Evolutionary conservation across 2,113 vertebrate genomes (phyloP).

Genomic region (Haplochromis vanheusdeni): DNA sequence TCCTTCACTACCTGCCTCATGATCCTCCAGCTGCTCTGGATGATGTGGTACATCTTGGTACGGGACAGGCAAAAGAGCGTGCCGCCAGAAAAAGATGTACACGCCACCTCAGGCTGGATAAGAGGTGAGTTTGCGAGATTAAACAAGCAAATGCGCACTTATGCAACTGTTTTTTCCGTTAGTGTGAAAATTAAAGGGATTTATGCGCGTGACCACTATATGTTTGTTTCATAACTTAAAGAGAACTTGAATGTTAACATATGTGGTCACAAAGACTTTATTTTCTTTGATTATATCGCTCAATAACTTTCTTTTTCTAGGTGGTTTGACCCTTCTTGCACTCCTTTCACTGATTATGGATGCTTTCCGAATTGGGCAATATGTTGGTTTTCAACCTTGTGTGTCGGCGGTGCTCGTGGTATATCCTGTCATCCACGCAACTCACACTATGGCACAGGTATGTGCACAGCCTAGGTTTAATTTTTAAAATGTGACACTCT

Average conservation of each 20-base stretch:
- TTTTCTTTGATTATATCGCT: background rate
- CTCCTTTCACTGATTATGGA: slow-evolving; percentile 88
- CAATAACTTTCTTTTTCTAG: slow-evolving; percentile 49
- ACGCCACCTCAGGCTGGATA: slow-evolving; percentile 89
- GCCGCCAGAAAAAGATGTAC: slow-evolving; percentile 77
- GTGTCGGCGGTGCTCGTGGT: slow-evolving; percentile 82
- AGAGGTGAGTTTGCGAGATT: slow-evolving; percentile 72
- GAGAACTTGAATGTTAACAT: background rate
- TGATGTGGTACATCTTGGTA: slow-evolving; percentile 89
- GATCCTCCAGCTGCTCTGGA: slow-evolving; percentile 90
- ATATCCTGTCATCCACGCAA: slow-evolving; percentile 83
- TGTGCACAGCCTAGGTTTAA: slow-evolving; percentile 18
- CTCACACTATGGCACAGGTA: slow-evolving; percentile 91
- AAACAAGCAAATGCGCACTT: background rate
- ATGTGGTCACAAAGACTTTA: background rate
- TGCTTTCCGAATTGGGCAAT: slow-evolving; percentile 89
- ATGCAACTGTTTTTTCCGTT: background rate
- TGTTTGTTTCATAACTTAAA: background rate
- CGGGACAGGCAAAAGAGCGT: slow-evolving; percentile 72
- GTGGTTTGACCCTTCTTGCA: slow-evolving; percentile 87
- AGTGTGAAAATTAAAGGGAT: background rate
- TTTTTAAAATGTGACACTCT: slow-evolving; percentile 43
- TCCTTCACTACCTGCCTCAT: slow-evolving; percentile 84
- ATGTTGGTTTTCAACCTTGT: slow-evolving; percentile 84
- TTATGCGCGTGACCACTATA: background rate